Percentiles rank a stretch among this genome's conserved stretches.
Conservation (phyloP, 2,113 vertebrate species). For the Hiodon tergisus region DNA sequence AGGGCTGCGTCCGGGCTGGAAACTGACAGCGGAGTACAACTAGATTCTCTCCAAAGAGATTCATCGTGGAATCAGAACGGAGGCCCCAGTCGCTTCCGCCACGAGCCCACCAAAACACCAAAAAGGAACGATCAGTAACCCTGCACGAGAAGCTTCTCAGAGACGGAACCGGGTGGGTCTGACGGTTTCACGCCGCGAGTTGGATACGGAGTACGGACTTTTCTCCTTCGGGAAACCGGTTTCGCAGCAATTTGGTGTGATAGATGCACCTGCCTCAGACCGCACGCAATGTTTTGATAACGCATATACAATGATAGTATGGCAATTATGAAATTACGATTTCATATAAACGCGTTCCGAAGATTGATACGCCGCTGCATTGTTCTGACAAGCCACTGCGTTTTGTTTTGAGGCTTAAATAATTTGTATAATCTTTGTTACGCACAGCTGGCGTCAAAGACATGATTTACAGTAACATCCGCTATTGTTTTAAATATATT, state of each 20-base stretch:
- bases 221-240: conserved; percentile 23
- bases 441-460: conserved; percentile 36
- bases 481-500: conserved; percentile 19
- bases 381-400: conserved; percentile 28
- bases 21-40: conserved; percentile 24
- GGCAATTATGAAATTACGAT: conserved; percentile 18
- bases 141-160: conserved; percentile 20
- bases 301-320: conserved; percentile 7
- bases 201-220: conserved; percentile 43
- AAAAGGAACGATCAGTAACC: conserved; percentile 35
- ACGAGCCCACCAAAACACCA: conserved; percentile 18
- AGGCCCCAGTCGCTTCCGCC: conserved; percentile 20
- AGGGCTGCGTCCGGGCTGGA: conserved; percentile 24
- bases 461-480: conserved; percentile 30
- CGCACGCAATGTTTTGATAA: conserved; percentile 34
- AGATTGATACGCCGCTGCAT: neutral
- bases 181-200: conserved; percentile 47
- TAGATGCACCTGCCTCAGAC: conserved; percentile 24
- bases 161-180: conserved; percentile 37
- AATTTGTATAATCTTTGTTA: conserved; percentile 45
- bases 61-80: conserved; percentile 7
- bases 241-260: conserved; percentile 39
- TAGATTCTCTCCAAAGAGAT: conserved; percentile 19
- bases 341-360: conserved; percentile 8
- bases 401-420: conserved; percentile 59